These are phyloP conservation scores for Oostethus manadensis DNA, from an alignment of 2,113 vertebrate genomes.

Conservation along the genomic window DNA sequence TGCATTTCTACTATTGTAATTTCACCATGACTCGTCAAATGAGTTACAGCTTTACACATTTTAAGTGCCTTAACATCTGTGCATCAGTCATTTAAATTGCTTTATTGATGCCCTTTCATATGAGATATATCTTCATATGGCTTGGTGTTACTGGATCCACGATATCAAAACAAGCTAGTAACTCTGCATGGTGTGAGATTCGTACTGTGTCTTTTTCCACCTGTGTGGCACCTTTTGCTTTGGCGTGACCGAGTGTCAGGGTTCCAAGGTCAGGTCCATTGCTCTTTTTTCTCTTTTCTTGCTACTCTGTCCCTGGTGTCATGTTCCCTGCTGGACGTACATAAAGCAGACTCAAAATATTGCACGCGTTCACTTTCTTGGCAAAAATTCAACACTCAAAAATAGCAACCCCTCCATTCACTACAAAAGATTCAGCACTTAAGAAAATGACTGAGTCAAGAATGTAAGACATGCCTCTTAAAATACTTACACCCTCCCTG, in stretches of 20 bases:
- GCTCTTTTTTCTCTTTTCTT: slow-evolving; percentile 19
- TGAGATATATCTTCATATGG: too few relatives aligned
- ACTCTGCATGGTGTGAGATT: too few relatives aligned
- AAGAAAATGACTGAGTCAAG: too few relatives aligned
- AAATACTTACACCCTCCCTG: too few relatives aligned
- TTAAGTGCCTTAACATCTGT: not conserved
- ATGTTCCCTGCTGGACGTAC: slow-evolving; percentile 38
- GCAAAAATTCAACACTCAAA: slow-evolving; percentile 41
- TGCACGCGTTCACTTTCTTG: slow-evolving; percentile 35
- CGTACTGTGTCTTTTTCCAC: too few relatives aligned
- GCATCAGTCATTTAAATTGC: not conserved
- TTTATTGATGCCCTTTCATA: too few relatives aligned
- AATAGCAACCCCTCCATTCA: slow-evolving; percentile 24
- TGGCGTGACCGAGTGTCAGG: not conserved
- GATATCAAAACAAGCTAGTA: too few relatives aligned
- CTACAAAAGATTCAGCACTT: slow-evolving; percentile 10
- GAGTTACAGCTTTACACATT: not conserved
- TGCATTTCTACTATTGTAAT: not conserved
- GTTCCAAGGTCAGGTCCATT: slow-evolving; percentile 40
- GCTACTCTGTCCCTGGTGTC: slow-evolving; percentile 30
- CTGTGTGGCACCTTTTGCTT: not conserved
- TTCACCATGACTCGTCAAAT: not conserved
- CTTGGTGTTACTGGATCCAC: too few relatives aligned
- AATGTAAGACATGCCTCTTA: too few relatives aligned
- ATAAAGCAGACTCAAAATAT: slow-evolving; percentile 47